Evolutionary conservation across 2,113 vertebrate species (phyloP).

Genomic region (Rattus norvegicus): DNA sequence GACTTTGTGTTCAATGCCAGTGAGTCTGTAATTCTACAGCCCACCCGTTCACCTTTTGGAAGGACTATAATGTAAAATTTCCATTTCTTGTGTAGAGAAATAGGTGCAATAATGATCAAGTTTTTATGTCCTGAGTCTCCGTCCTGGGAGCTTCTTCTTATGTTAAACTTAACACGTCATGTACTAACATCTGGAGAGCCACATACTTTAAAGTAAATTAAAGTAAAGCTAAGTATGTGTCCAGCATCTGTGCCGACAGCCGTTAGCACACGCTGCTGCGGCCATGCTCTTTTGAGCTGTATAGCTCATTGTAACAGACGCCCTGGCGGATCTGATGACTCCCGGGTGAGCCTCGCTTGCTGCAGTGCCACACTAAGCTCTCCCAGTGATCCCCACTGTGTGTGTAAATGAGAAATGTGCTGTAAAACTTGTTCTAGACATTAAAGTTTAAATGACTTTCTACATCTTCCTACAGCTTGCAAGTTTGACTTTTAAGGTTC

Average conservation of each 20-base stretch:
- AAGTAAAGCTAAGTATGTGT: constrained; percentile 84
- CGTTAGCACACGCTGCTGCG: constrained; percentile 83
- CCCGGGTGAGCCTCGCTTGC: constrained; percentile 74
- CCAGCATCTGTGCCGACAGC: constrained; percentile 83
- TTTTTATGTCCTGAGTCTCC: constrained; percentile 78
- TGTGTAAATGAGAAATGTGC: constrained; percentile 75
- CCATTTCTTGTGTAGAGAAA: constrained; percentile 85
- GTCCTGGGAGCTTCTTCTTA: constrained; percentile 78
- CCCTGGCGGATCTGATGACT: background rate
- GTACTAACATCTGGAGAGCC: constrained; percentile 85
- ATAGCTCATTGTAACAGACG: constrained; percentile 80
- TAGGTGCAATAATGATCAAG: constrained; percentile 81
- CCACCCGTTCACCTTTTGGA: constrained; percentile 83
- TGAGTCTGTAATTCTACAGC: constrained; percentile 83
- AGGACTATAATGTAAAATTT: constrained; percentile 81
- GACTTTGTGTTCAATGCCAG: constrained; percentile 81
- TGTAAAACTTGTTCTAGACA: constrained; percentile 60
- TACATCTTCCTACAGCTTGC: constrained; percentile 62
- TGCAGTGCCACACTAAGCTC: constrained; percentile 82
- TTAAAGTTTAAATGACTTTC: constrained; percentile 74
- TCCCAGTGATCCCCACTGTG: constrained; percentile 79
- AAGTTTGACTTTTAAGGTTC: constrained; percentile 65
- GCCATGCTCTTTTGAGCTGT: constrained; percentile 84
- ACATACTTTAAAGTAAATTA: constrained; percentile 84
- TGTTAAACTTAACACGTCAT: constrained; percentile 84